These are phyloP conservation scores for Mastigias papua DNA, from an alignment of 30 jellyfish, hydroid and myxozoan genomes.

Conservation along the genomic window DNA sequence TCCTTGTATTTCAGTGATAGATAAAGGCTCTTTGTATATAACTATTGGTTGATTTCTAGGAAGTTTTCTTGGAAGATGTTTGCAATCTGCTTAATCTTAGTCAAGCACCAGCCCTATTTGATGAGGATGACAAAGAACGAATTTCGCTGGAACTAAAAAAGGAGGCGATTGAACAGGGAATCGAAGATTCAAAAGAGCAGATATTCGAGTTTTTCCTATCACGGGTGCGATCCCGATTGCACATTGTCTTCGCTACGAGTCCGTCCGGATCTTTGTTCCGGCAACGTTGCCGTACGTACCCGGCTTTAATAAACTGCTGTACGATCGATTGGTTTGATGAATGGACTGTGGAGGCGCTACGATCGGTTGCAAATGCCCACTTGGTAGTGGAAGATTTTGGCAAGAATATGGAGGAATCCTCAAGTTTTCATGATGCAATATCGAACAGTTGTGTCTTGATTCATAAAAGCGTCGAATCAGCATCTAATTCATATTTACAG, in stretches of 20 bases:
- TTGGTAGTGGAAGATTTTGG: slow-evolving; percentile 27
- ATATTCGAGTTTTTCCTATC: slow-evolving; percentile 72
- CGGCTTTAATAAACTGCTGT: slow-evolving; percentile 73
- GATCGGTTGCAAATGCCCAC: slow-evolving; percentile 78
- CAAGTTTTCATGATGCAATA: slow-evolving; percentile 27
- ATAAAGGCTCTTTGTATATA: no score
- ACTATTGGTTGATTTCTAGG: slow-evolving; percentile 44
- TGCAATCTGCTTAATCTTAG: slow-evolving; percentile 74
- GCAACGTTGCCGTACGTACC: slow-evolving; percentile 85
- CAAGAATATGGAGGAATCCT: slow-evolving; percentile 20
- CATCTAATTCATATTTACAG: slow-evolving; percentile 55
- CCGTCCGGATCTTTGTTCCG: slow-evolving; percentile 88
- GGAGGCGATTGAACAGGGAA: slow-evolving; percentile 72
- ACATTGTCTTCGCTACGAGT: slow-evolving; percentile 84
- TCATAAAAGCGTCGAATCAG: slow-evolving; percentile 60
- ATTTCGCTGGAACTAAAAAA: slow-evolving; percentile 67
- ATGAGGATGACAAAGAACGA: slow-evolving; percentile 84
- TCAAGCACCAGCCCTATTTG: slow-evolving; percentile 78
- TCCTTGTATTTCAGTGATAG: no score
- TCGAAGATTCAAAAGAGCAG: slow-evolving; percentile 71
- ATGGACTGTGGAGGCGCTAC: slow-evolving; percentile 91
- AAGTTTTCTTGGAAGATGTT: slow-evolving; percentile 74
- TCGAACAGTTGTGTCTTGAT: slow-evolving; percentile 58
- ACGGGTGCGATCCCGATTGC: slow-evolving; percentile 78
- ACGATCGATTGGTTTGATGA: slow-evolving; percentile 87